phyloP scores from a whole-genome alignment of 2,888 invertebrate species.

The Tanaodytes sp. region DNA sequence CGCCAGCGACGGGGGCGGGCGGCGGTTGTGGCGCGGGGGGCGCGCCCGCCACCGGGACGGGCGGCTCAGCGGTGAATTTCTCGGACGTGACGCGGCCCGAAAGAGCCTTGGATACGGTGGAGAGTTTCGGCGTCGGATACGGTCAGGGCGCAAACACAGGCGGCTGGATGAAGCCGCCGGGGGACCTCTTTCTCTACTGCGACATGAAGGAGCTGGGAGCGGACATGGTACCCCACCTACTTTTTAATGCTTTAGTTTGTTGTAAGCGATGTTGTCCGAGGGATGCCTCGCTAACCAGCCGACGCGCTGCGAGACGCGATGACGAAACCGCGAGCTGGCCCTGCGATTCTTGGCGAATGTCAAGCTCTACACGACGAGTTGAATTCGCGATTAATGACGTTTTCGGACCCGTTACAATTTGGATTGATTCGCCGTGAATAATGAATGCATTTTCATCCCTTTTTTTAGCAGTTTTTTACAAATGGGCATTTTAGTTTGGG shows the following conservation, averaged over 20 bases:
- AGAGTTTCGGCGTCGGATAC: conserved; percentile 71
- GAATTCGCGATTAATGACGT: no score
- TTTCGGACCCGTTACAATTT: no score
- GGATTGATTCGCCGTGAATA: no score
- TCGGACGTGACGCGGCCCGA: conserved; percentile 65
- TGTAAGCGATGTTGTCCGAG: no score
- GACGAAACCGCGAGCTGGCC: no score
- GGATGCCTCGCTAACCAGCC: no score
- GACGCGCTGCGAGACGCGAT: no score
- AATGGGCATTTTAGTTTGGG: no score
- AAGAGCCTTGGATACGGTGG: conserved; percentile 71
- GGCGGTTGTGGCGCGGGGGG: conserved; percentile 33
- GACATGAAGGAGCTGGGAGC: conserved; percentile 88
- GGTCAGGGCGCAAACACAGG: conserved; percentile 68
- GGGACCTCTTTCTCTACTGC: conserved; percentile 80
- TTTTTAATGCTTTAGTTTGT: conserved; percentile 15
- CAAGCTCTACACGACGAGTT: no score
- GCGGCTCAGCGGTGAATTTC: conserved; percentile 65
- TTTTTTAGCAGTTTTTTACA: no score
- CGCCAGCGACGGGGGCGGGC: conserved; percentile 46
- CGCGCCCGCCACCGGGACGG: conserved; percentile 50
- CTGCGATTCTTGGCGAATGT: no score
- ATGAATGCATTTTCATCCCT: no score
- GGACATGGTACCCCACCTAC: conserved; percentile 79
- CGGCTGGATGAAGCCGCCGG: conserved; percentile 79